These are phyloP conservation scores for Cremastinae sp. DNA, from an alignment of 2,888 invertebrate genomes.

Conservation along the genomic window DNA sequence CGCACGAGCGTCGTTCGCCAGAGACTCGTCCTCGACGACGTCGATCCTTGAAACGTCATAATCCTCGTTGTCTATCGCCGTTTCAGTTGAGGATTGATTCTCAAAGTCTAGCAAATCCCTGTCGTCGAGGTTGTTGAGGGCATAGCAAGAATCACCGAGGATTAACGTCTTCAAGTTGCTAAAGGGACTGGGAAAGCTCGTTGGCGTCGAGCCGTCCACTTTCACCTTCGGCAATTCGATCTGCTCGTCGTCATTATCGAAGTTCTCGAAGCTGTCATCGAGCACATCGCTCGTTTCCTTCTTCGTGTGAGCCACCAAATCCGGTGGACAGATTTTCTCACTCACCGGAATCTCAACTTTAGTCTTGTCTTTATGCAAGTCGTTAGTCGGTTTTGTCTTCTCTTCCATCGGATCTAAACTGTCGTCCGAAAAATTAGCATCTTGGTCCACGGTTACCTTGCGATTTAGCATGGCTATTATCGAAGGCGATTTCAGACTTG, in stretches of 20 bases:
- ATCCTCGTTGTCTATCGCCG: constrained; percentile 34
- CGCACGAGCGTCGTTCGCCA: constrained; percentile 18
- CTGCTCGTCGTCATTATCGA: constrained; percentile 61
- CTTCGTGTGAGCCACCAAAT: constrained; percentile 73
- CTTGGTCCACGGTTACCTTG: constrained; percentile 59
- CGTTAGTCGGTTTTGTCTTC: constrained; percentile 27
- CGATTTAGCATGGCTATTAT: constrained; percentile 28
- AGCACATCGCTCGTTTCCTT: constrained; percentile 53
- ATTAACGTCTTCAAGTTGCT: constrained; percentile 69
- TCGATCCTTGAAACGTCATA: constrained; percentile 24
- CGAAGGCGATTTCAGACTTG: constrained; percentile 12
- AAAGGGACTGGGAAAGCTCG: constrained; percentile 46
- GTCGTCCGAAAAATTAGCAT: constrained; percentile 73
- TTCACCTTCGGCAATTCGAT: constrained; percentile 68
- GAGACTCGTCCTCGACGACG: constrained; percentile 37
- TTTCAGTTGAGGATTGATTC: constrained; percentile 25
- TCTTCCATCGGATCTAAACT: constrained; percentile 68
- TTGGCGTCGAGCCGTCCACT: constrained; percentile 10
- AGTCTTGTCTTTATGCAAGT: constrained; percentile 10
- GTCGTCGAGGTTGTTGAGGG: constrained; percentile 32
- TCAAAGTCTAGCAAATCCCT: constrained; percentile 31
- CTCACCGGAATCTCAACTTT: constrained; percentile 46
- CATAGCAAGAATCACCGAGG: constrained; percentile 58
- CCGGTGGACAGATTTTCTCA: constrained; percentile 70
- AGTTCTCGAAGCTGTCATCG: constrained; percentile 57